These are phyloP conservation scores for Timema cristinae DNA, from an alignment of 2,888 invertebrate genomes.

Conservation along the genomic window DNA sequence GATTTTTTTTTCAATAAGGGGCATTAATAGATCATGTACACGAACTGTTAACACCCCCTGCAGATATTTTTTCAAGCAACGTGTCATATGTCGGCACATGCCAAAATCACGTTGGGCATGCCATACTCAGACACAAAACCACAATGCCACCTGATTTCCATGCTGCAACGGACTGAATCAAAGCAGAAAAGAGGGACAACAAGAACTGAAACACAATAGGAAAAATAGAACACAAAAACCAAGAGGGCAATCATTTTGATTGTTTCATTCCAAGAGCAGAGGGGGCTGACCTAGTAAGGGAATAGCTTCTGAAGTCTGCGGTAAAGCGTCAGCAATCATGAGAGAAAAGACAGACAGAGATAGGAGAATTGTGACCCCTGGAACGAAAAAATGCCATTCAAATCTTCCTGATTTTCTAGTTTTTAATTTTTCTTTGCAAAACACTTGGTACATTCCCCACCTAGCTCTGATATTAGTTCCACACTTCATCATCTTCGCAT, in stretches of 20 bases:
- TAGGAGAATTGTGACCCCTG: slow-evolving; percentile 50
- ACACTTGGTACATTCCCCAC: no score
- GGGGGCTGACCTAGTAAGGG: slow-evolving; percentile 50
- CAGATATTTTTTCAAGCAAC: no score
- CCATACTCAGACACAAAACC: background rate
- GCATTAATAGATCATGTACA: no score
- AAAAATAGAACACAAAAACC: slow-evolving; percentile 28
- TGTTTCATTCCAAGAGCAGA: slow-evolving; percentile 31
- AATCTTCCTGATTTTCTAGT: background rate
- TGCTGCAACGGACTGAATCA: slow-evolving; percentile 9
- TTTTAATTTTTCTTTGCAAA: no score
- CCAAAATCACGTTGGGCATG: no score
- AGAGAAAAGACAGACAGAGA: slow-evolving; percentile 54
- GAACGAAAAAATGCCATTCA: slow-evolving; percentile 33
- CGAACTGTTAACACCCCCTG: no score
- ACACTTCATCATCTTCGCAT: slow-evolving; percentile 4
- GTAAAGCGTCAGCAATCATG: slow-evolving; percentile 53
- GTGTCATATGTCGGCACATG: no score
- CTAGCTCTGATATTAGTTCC: background rate
- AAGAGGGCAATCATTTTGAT: slow-evolving; percentile 28
- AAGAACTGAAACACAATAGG: slow-evolving; percentile 28
- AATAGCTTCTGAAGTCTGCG: slow-evolving; percentile 54
- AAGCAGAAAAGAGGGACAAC: slow-evolving; percentile 14
- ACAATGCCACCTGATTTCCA: slow-evolving; percentile 3
- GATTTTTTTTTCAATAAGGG: no score